Evolutionary conservation across 1,140 invertebrate genomes (phyloP), one percentile per base, ranked within the genome.

Genomic region (Danaus plexippus): DNA sequence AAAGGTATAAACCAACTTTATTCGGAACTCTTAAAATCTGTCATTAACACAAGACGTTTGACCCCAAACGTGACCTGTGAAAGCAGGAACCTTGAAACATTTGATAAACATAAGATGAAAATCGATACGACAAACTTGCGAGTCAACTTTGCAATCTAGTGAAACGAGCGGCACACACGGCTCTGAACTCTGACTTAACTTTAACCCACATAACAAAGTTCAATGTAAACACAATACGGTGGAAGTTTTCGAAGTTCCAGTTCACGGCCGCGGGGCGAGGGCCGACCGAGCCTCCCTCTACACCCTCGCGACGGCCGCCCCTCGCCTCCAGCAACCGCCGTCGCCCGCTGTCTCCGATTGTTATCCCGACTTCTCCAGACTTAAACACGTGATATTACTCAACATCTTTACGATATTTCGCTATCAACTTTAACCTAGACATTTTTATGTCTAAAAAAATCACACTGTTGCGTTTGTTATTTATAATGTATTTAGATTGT

Each of bases 171-270:
- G 69, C 77, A 83, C 83, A 84, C 73, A 84, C 80, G 80, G 59
- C 66, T 73, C 67, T 77, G 77, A 86, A 86, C 83, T 86, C 80
- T 71, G 71, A 75, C 75, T 86, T 84, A 83, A 86, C 83, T 86
- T 86, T 86, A 86, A 86, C 83, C 83, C 80, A 86, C 83, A 86
- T 86, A 86, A 85, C 82, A 84, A 86, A 86, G 83, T 86, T 86
- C 78, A 83, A 84, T 86, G 83, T 86, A 86, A 86, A 84, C 83
- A 86, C 83, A 86, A 84, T 84, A 84, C 78, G 77, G 69, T 71
- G 71, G 73, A 81, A 81, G 79, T 85, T 85, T 81, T 67, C 77
- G 72, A 84, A 81, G 78, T 82, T 77, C 72, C 77, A 75, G 80
- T 84, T 83, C 80, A 84, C 76, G 83, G 83, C 78, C 83, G 80